A percentile compares a stretch with the other conserved stretches of the same genome.
Conservation (phyloP, 2,797 vertebrate genomes). For the Artibeus lituratus region DNA sequence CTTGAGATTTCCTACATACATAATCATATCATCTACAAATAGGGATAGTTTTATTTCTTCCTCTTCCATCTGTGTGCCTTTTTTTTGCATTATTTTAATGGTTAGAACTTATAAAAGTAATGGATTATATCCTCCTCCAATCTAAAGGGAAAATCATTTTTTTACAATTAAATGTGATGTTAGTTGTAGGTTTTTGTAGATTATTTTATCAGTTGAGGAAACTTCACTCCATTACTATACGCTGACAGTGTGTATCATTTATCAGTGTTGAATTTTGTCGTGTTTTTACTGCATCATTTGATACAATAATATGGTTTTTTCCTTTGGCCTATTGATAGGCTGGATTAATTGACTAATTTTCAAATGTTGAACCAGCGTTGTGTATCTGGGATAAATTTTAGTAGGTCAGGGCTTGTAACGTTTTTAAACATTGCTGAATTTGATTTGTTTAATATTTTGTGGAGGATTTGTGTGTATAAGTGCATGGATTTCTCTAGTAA, state of each 20-base stretch:
- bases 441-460: slow-evolving; percentile 12
- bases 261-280: background rate
- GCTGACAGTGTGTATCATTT: background rate
- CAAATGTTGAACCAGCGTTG: background rate
- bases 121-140: background rate
- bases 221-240: background rate
- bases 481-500: background rate
- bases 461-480: background rate
- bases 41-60: background rate
- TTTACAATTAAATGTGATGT: background rate
- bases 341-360: background rate
- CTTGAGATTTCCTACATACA: background rate
- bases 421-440: background rate
- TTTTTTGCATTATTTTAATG: background rate
- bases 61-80: background rate
- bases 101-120: background rate
- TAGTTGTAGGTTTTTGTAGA: background rate
- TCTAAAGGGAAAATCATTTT: background rate
- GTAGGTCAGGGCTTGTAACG: background rate
- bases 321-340: background rate
- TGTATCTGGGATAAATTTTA: background rate
- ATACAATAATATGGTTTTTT: background rate
- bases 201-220: background rate
- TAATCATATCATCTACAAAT: background rate
- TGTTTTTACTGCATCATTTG: background rate